Evolutionary conservation across 2,888 invertebrate genomes (phyloP), one percentile per base, ranked within the genome.

Genomic region (Lepidonotus clava): DNA sequence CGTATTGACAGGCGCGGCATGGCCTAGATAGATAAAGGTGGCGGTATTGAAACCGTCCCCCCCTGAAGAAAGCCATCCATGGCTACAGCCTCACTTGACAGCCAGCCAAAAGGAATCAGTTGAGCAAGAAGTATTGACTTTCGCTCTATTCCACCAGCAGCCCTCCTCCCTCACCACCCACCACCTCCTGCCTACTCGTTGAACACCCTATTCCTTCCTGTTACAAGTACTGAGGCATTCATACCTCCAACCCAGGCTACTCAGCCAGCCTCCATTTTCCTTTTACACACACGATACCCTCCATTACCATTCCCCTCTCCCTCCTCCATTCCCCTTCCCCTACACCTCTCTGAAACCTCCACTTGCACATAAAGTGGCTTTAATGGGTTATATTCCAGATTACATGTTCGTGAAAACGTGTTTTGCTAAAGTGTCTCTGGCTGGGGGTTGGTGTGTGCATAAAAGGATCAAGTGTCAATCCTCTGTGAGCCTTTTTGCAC

Each of bases 91-190:
- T 36, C 38, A 71, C 71, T 71, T 71, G 71, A 71, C 71, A 71
- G 38, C 36, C 71, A 38, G 71, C 71, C 71, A 71, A 71, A n/a
- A 71, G 71, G 71, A 71, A 36, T 71, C 71, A 24, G 36, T n/a
- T 71, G 71, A 71, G 38, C 71, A 71, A 71, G 71, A 71, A 71
- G 71, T 71, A 71, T 71, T 71, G 71, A 71, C 71, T 71, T 71
- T 71, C 71, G 71, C 71, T 36, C 71, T 38, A 71, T 71, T n/a
- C 4, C 71, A 32, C 36, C 38, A n/a, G n/a, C n/a, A n/a, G n/a
- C n/a, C n/a, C n/a, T n/a, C n/a, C n/a, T n/a, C 36, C 38, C 18
- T 8, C 46, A 46, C 46, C 46, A 46, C 46, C 8, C 46, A 46
- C 46, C 8, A 8, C 8, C 46, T 11, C 46, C 46, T 18, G 46